Base-by-base conservation (phyloP, 2,113 vertebrate genomes). In the Ceyx cyanopectus region DNA sequence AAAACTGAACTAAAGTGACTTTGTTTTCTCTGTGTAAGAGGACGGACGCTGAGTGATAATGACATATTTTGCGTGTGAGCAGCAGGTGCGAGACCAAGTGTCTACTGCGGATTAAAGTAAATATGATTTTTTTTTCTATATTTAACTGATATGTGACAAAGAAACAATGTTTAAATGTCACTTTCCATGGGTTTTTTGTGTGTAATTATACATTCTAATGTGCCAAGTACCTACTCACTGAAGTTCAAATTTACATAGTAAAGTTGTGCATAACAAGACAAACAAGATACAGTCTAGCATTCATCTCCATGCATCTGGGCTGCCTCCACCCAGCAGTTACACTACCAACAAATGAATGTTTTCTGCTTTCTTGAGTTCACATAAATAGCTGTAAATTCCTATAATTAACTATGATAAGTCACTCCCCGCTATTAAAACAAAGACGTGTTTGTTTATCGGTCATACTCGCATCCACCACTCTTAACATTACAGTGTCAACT, bases 341-440 rank as follows among this genome's bases (percentile, higher is more conserved):
- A 94, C 92, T 72, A 96, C 97, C 97, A 74, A 96, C 97, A 98
- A 98, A 98, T 98, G 97, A 98, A 97, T 98, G 97, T 98, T 98
- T 98, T 98, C 92, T 97, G 97, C 97, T 97, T 97, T 97, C 95
- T 95, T 94, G 67, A 92, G 97, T 97, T 98, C 96, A 97, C 97
- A 97, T 97, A 98, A 98, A 98, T 98, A 98, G 97, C 97, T 97
- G 96, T 96, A 97, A 98, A 98, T 98, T 98, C 97, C 97, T 98
- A 98, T 98, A 98, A 98, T 98, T 98, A 98, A 98, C 98, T 95
- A 84, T 79, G 97, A 97, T 97, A 97, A 98, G 97, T 96, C 95
- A 96, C 96, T 97, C 97, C 85, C 92, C 96, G 57, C 96, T 98
- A 98, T 97, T 98, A 97, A 98, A 97, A 98, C 97, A 98, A 98